phyloP scores from a whole-genome alignment of 2,113 vertebrate genomes.

The Sinocyclocheilus maitianheensis region DNA sequence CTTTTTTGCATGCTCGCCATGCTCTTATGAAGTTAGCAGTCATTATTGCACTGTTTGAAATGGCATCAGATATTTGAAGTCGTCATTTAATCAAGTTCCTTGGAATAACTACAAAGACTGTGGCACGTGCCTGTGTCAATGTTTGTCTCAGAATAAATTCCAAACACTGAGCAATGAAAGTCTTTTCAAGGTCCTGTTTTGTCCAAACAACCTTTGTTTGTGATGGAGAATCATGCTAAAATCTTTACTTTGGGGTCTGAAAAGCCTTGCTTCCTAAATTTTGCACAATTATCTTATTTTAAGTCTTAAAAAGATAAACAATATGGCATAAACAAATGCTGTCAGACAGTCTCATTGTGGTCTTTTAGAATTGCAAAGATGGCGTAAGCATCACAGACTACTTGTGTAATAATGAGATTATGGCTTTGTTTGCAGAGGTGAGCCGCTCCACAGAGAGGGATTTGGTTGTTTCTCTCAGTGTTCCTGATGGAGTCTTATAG shows the following conservation, averaged over 20 bases:
- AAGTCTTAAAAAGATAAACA: constrained; percentile 37
- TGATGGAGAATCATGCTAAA: constrained; percentile 22
- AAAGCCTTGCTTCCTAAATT: background rate
- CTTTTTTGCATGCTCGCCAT: constrained; percentile 35
- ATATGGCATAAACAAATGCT: constrained; percentile 48
- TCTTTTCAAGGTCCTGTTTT: constrained; percentile 14
- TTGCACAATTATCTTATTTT: constrained; percentile 1
- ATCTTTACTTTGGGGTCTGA: constrained; percentile 8
- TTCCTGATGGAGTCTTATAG: constrained; percentile 88
- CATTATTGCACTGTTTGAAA: constrained; percentile 41
- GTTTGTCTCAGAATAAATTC: constrained; percentile 41
- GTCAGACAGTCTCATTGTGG: constrained; percentile 43
- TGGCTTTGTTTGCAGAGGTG: constrained; percentile 69
- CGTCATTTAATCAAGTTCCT: background rate
- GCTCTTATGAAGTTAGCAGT: constrained; percentile 48
- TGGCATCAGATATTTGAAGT: background rate
- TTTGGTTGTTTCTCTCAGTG: constrained; percentile 69
- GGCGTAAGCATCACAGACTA: constrained; percentile 50
- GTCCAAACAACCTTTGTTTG: constrained; percentile 43
- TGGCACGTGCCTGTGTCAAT: constrained; percentile 27
- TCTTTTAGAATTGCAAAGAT: constrained; percentile 29
- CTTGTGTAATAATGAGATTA: constrained; percentile 61
- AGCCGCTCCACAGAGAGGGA: constrained; percentile 66
- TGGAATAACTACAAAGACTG: background rate
- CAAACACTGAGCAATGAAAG: constrained; percentile 24